Conservation (phyloP, 1,140 invertebrate genomes). For the Cotesia chilonis region DNA sequence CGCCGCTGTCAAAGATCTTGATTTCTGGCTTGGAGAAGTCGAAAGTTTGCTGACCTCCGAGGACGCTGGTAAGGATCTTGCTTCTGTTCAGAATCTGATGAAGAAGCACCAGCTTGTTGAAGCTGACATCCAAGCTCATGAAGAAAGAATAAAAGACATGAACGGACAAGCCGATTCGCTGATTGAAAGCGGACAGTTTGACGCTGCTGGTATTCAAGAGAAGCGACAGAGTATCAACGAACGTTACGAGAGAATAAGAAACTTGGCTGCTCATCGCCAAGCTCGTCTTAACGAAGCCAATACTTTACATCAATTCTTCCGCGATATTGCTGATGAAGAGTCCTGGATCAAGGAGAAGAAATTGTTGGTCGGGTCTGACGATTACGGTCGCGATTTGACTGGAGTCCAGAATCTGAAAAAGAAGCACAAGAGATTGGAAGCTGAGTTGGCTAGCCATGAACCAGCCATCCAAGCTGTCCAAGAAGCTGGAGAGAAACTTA, state of each 20-base stretch:
- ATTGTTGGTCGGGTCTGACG: slow-evolving; percentile 94
- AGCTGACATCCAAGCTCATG: slow-evolving; percentile 94
- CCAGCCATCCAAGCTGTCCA: slow-evolving; percentile 97
- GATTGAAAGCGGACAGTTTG: slow-evolving; percentile 94
- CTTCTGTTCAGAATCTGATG: slow-evolving; percentile 98
- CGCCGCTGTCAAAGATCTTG: slow-evolving; percentile 98
- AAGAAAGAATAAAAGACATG: slow-evolving; percentile 96
- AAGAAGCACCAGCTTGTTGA: slow-evolving; percentile 99
- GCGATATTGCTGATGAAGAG: slow-evolving; percentile 99
- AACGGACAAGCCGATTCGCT: slow-evolving; percentile 93
- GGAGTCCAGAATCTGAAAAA: slow-evolving; percentile 98
- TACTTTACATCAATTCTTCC: slow-evolving; percentile 98
- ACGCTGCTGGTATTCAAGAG: slow-evolving; percentile 91
- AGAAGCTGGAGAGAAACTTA: slow-evolving; percentile 94
- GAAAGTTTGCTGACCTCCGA: slow-evolving; percentile 96
- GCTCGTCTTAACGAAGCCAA: slow-evolving; percentile 93
- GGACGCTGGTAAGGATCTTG: slow-evolving; percentile 97
- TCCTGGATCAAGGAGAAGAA: slow-evolving; percentile 99
- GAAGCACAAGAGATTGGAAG: slow-evolving; percentile 97
- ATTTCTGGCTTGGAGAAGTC: slow-evolving; percentile 99
- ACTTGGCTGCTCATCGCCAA: slow-evolving; percentile 90
- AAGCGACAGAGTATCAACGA: slow-evolving; percentile 93
- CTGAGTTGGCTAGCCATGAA: slow-evolving; percentile 94
- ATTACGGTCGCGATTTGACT: slow-evolving; percentile 97
- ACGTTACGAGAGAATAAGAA: slow-evolving; percentile 91